Conservation (phyloP, 2,113 vertebrate genomes). For the Orientallactaga bullata region DNA sequence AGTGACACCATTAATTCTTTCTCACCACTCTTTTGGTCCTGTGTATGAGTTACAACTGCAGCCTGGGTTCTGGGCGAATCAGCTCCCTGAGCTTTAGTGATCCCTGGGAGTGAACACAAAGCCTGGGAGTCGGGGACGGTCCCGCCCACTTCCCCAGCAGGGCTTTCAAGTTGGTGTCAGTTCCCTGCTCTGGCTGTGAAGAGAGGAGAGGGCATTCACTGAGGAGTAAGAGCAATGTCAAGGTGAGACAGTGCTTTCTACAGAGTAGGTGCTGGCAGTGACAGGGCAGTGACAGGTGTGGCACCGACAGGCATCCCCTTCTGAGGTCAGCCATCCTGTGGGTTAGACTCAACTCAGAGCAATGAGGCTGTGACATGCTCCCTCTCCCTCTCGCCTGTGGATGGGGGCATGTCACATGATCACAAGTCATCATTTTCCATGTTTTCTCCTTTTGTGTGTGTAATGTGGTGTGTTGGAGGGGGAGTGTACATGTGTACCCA, state of each 20-base stretch:
- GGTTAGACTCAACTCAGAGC: too few relatives aligned
- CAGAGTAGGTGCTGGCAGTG: not conserved
- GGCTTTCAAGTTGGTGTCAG: fast-evolving
- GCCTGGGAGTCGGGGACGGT: not conserved
- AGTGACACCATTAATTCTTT: not conserved
- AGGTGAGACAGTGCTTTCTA: not conserved
- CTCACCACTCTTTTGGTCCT: not conserved
- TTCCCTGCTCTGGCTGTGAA: not conserved
- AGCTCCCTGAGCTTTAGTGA: not conserved
- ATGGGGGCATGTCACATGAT: too few relatives aligned
- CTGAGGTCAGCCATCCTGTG: too few relatives aligned
- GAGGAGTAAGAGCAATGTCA: too few relatives aligned
- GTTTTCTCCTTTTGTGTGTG: too few relatives aligned
- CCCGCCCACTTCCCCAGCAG: fast-evolving
- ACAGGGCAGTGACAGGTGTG: not conserved
- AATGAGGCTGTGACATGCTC: too few relatives aligned
- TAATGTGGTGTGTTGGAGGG: too few relatives aligned
- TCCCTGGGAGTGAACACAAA: not conserved
- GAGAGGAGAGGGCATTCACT: not conserved
- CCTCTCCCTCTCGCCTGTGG: too few relatives aligned
- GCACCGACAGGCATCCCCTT: too few relatives aligned
- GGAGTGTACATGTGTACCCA: too few relatives aligned
- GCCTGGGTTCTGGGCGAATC: not conserved
- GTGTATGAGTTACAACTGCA: not conserved
- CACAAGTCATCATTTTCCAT: too few relatives aligned